Evolutionary conservation across 1,140 invertebrate genomes (phyloP).

Genomic region (Cheumatopsyche charites): DNA sequence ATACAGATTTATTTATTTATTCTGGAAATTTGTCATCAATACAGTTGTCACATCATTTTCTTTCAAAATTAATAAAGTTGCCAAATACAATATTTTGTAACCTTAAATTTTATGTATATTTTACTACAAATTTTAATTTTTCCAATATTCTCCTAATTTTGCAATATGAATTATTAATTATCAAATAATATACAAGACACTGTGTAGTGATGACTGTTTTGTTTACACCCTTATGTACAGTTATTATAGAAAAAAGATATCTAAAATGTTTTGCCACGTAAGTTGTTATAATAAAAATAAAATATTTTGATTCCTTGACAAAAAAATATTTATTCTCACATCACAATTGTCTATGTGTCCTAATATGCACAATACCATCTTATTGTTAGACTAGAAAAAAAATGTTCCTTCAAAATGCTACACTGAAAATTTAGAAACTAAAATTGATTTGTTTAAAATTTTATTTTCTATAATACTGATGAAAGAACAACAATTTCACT

Average conservation of each 20-base stretch:
- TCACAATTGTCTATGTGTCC: not conserved
- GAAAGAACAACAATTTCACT: not conserved
- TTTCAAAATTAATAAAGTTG: too few species aligned
- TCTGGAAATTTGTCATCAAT: too few species aligned
- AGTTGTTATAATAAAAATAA: slow-evolving; percentile 47
- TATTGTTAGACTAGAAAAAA: too few species aligned
- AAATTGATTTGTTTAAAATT: too few species aligned
- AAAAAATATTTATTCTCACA: not conserved
- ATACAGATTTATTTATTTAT: too few species aligned
- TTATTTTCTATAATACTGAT: too few species aligned
- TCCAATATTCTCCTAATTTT: not conserved
- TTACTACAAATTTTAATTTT: not conserved
- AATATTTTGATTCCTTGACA: slow-evolving; percentile 44
- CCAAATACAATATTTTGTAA: too few species aligned
- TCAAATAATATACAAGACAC: slow-evolving; percentile 29
- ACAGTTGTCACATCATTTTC: too few species aligned
- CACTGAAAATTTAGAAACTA: too few species aligned
- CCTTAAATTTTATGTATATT: too few species aligned
- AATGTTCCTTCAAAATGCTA: too few species aligned
- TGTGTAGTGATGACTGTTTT: slow-evolving; percentile 35
- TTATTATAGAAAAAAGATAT: slow-evolving; percentile 20
- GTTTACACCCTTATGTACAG: slow-evolving; percentile 33
- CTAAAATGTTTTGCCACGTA: slow-evolving; percentile 44
- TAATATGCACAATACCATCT: too few species aligned
- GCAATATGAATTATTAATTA: slow-evolving; percentile 24